A percentile compares a stretch with the other conserved stretches of the same genome.
phyloP scores from a whole-genome alignment of 1,140 invertebrate genomes.

The Venturia canescens region DNA sequence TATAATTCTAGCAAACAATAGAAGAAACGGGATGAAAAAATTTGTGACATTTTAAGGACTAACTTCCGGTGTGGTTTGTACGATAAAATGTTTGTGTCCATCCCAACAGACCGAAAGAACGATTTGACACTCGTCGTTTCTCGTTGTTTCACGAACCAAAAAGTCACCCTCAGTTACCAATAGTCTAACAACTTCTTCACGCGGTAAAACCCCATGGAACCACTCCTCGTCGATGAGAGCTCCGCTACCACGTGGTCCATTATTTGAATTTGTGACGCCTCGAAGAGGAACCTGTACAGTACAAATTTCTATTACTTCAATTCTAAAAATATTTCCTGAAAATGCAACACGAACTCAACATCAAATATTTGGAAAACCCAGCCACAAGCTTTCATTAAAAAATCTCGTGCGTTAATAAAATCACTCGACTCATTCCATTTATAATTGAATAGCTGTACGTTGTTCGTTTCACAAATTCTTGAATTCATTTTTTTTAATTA shows the following conservation, averaged over 20 bases:
- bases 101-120: conserved; percentile 97
- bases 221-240: conserved; percentile 92
- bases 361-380: too few species aligned
- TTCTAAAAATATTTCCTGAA: too few species aligned
- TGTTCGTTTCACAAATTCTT: too few species aligned
- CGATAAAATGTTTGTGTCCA: conserved; percentile 97
- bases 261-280: conserved; percentile 65
- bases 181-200: conserved; percentile 96
- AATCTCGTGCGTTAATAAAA: too few species aligned
- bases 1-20: conserved; percentile 25
- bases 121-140: conserved; percentile 94
- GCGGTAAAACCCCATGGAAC: conserved; percentile 97
- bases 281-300: conserved; percentile 65
- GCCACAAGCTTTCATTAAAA: too few species aligned
- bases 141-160: conserved; percentile 95
- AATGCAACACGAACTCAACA: conserved; percentile 23
- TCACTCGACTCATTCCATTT: too few species aligned
- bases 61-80: conserved; percentile 94
- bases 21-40: not conserved
- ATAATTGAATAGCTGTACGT: too few species aligned
- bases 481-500: too few species aligned
- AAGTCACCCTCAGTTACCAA: conserved; percentile 94
- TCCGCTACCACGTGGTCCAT: conserved; percentile 69
- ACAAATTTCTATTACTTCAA: not conserved
- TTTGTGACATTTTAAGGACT: conserved; percentile 38